Evolutionary conservation across 2,888 invertebrate species (phyloP).

Genomic region (Netelia fuscicornis): DNA sequence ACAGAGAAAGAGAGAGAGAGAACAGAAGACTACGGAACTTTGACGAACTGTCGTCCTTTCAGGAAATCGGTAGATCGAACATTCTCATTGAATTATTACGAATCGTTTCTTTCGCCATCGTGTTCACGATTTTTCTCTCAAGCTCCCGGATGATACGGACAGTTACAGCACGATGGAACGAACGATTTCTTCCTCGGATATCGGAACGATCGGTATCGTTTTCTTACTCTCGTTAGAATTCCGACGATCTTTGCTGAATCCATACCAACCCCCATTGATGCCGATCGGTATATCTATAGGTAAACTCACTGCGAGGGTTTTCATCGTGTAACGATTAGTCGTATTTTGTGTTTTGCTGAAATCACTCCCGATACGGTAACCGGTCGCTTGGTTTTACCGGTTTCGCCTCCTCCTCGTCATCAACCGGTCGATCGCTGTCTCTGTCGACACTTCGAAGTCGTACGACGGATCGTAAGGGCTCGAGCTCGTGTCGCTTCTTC

Average conservation of each 20-base stretch:
- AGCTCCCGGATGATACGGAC: not conserved
- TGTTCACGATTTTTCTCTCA: conserved; percentile 9
- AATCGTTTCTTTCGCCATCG: conserved; percentile 21
- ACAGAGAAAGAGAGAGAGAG: not conserved
- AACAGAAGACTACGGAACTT: conserved; percentile 30
- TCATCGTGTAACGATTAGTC: conserved; percentile 62
- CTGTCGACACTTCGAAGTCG: conserved; percentile 2
- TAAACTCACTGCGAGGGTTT: conserved; percentile 36
- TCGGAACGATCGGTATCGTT: not conserved
- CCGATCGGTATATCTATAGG: not conserved
- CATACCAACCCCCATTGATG: conserved; percentile 2
- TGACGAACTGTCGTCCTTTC: conserved; percentile 30
- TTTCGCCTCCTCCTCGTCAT: conserved; percentile 8
- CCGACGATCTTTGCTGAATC: conserved; percentile 14
- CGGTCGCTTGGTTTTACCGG: conserved; percentile 35
- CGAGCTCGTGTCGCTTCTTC: not conserved
- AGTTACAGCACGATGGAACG: conserved; percentile 2
- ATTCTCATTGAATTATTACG: conserved; percentile 49
- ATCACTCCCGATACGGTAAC: conserved; percentile 54
- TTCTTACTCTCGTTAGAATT: conserved; percentile 20
- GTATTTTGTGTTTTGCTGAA: conserved; percentile 57
- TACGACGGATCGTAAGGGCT: not conserved
- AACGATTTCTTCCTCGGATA: conserved; percentile 9
- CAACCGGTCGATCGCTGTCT: not conserved
- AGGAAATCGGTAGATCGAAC: conserved; percentile 36